Evolutionary conservation across 2,797 vertebrate genomes (phyloP), one percentile per base, ranked within the genome.

Genomic region (Hozukius guyotensis): DNA sequence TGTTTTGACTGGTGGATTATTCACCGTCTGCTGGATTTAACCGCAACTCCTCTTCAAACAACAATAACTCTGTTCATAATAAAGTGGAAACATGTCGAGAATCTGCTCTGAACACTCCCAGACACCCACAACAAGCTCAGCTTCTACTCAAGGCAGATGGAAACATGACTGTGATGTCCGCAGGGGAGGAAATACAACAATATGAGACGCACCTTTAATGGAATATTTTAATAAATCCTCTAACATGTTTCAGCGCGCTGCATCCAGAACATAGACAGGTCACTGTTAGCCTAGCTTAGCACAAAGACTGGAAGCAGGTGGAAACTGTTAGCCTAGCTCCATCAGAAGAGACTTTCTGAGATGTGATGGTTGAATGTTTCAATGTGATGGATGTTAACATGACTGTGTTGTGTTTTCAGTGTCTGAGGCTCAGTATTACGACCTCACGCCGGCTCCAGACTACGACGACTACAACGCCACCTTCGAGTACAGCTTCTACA

Each of bases 401-500:
- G 2, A 5, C 11, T 56, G 46, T 62, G 1, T 42, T 83, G 56
- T 78, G 34, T 68, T 72, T 81, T 38, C 68, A 89, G 90, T n/a
- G 62, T 75, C 25, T 0, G 46, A 78, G 10, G 73, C 74, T 24
- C 22, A 89, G 32, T 31, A 82, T 4, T 83, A 91, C 1, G 85
- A 91, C 0, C 9, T 24, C 64, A 93, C 93, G 0, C 8, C 56
- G 1, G 0, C 8, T 14, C 83, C 93, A 3, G 94, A 95, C 63
- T 94, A 95, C 9, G 81, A 83, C 6, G 92, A 94, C 82, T 88
- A 91, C 89, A 94, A 94, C 67, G 36, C 81, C 72, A 95, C 93
- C 85, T 86, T 96, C 38, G 81, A 89, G 0, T 91, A 89, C 89
- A 85, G 8, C 59, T 94, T 96, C 81, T 96, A 6, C 87, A 96